A percentile compares a stretch with the other conserved stretches of the same genome.
Conservation (phyloP, 2,797 vertebrate genomes). For the Enteromius afrohamiltoni region DNA sequence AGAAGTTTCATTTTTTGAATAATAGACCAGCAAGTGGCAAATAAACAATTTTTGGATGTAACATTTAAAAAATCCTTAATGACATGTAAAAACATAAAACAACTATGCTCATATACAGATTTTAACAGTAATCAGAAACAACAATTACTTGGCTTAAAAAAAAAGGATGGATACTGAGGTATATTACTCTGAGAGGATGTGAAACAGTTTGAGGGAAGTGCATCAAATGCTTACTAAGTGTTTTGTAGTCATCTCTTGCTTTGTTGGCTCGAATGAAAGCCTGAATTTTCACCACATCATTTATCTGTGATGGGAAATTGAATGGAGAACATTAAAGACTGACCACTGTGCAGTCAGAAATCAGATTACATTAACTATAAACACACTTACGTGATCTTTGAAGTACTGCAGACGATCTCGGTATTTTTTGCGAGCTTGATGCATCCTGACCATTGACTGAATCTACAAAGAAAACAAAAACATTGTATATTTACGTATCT, state of each 20-base stretch:
- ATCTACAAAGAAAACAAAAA: slow-evolving; percentile 76
- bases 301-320: slow-evolving; percentile 78
- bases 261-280: slow-evolving; percentile 98
- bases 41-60: background rate
- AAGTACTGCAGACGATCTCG: slow-evolving; percentile 92
- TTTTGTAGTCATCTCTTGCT: slow-evolving; percentile 97
- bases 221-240: slow-evolving; percentile 87
- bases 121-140: background rate
- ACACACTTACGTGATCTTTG: slow-evolving; percentile 87
- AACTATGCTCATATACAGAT: background rate
- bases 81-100: background rate
- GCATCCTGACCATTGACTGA: slow-evolving; percentile 93
- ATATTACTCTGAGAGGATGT: background rate
- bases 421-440: slow-evolving; percentile 92
- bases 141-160: background rate
- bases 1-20: background rate
- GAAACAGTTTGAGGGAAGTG: background rate
- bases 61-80: background rate
- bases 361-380: background rate
- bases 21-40: background rate
- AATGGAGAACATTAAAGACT: background rate
- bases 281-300: slow-evolving; percentile 95
- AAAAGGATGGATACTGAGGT: too few species aligned
- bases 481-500: background rate
- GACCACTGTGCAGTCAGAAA: background rate